Conservation (phyloP, 2,888 invertebrate genomes). For the Formica aserva region DNA sequence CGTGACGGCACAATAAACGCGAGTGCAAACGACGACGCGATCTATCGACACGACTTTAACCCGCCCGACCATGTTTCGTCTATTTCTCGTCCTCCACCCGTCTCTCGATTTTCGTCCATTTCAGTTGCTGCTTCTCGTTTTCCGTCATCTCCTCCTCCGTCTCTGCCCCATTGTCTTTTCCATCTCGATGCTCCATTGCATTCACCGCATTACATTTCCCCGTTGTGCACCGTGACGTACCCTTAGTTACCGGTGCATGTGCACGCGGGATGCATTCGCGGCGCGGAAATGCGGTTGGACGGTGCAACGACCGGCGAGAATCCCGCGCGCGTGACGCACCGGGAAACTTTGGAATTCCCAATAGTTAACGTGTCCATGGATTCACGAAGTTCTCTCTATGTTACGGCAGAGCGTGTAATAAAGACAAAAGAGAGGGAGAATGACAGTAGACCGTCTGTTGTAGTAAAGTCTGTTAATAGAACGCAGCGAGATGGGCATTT, state of each 20-base stretch:
- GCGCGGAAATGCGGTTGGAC: constrained; percentile 49
- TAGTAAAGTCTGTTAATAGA: constrained; percentile 12
- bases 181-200: constrained; percentile 39
- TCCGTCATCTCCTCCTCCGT: constrained; percentile 11
- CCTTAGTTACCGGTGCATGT: constrained; percentile 22
- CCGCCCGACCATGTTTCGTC: constrained; percentile 19
- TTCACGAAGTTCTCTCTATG: constrained; percentile 22
- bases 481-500: background rate
- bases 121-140: background rate
- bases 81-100: background rate
- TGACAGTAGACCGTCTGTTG: background rate
- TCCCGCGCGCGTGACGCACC: constrained; percentile 46
- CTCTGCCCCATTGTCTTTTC: constrained; percentile 50
- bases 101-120: background rate
- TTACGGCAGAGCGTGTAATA: constrained; percentile 32
- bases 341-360: constrained; percentile 53
- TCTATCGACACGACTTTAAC: constrained; percentile 57
- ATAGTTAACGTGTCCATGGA: constrained; percentile 51
- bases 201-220: constrained; percentile 38
- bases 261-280: constrained; percentile 46
- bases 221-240: constrained; percentile 32
- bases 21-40: constrained; percentile 45
- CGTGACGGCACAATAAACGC: constrained; percentile 54
- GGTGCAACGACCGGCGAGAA: constrained; percentile 64
- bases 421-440: constrained; percentile 20